Evolutionary conservation across 2,797 vertebrate species (phyloP), one percentile per base, ranked within the genome.

Genomic region (Huso huso): DNA sequence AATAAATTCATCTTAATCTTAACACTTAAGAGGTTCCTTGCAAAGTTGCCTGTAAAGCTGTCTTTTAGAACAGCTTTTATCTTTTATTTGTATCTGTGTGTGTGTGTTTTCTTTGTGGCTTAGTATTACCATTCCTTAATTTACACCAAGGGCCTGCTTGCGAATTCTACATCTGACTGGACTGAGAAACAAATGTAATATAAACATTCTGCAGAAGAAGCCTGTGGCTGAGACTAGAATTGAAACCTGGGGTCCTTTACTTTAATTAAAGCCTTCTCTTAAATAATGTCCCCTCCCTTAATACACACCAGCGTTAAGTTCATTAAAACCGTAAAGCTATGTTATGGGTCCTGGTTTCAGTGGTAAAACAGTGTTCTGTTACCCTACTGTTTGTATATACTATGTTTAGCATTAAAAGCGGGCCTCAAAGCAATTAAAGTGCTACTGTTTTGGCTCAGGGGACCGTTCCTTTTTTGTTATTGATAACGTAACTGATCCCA

Each of bases 401-500:
- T 79, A 67, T 74, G 66, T 77, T 81, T 84, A 81, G 63, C 7
- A 13, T 67, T 84, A 88, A 85, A 87, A 85, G 85, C 64, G 79
- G 57, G 71, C 82, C 76, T 70, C 82, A 82, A 82, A 78, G 72
- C 77, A 83, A 80, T 90, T 86, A 85, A 70, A 83, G 61, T 78
- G 81, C 83, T 87, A 75, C 85, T 89, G 80, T 85, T 89, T 86
- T 74, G 79, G 80, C 82, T 84, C 74, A 59, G 70, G 83, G 81
- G 77, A 83, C 82, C 81, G 71, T 66, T 71, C 58, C 69, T 64
- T 68, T 60, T 69, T 75, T 76, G 61, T 77, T 87, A 90, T 92
- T 87, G 87, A 91, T 92, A 84, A 88, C 81, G 84, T 87, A 88
- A 89, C 75, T 68, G 82, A 91, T 90, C 83, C 81, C 79, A 80